Evolutionary conservation across 2,888 invertebrate species (phyloP).

Genomic region (Parochlus steinenii): DNA sequence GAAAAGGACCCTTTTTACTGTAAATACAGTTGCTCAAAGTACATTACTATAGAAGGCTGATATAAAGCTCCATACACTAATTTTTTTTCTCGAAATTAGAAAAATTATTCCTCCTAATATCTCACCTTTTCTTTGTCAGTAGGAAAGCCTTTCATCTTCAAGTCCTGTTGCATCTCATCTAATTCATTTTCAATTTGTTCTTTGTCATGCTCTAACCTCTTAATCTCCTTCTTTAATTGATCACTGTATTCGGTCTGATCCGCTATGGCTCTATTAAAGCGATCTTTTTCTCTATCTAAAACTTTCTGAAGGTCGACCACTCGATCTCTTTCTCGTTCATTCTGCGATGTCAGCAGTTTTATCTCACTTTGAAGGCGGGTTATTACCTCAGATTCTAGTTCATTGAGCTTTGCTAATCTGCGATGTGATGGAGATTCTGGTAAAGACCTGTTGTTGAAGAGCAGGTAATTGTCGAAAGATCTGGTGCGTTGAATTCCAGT

Average conservation of each 20-base stretch:
- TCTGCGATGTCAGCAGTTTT: constrained; percentile 33
- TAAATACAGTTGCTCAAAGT: too few species aligned
- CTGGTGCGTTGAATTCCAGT: constrained; percentile 25
- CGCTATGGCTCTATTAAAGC: constrained; percentile 27
- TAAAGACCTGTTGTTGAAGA: constrained; percentile 23
- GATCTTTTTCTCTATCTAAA: constrained; percentile 30
- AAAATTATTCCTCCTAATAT: too few species aligned
- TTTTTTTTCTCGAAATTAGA: too few species aligned
- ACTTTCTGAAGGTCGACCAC: constrained; percentile 31
- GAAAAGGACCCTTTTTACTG: too few species aligned
- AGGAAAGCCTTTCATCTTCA: constrained; percentile 6
- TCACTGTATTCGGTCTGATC: constrained; percentile 29
- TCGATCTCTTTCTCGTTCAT: constrained; percentile 35
- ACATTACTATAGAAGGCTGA: too few species aligned
- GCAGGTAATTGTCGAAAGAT: constrained; percentile 18
- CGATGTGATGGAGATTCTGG: constrained; percentile 21
- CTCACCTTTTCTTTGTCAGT: too few species aligned
- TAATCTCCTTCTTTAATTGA: constrained; percentile 28
- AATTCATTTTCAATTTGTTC: constrained; percentile 24
- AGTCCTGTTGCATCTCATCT: constrained; percentile 27
- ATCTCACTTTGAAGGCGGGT: constrained; percentile 35
- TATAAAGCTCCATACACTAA: too few species aligned
- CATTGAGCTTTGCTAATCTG: constrained; percentile 15
- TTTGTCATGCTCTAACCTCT: constrained; percentile 26
- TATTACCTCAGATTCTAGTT: constrained; percentile 32